A percentile compares a stretch with the other conserved stretches of the same genome.
Conservation (phyloP, 1,140 invertebrate genomes). For the Polyergus mexicanus region DNA sequence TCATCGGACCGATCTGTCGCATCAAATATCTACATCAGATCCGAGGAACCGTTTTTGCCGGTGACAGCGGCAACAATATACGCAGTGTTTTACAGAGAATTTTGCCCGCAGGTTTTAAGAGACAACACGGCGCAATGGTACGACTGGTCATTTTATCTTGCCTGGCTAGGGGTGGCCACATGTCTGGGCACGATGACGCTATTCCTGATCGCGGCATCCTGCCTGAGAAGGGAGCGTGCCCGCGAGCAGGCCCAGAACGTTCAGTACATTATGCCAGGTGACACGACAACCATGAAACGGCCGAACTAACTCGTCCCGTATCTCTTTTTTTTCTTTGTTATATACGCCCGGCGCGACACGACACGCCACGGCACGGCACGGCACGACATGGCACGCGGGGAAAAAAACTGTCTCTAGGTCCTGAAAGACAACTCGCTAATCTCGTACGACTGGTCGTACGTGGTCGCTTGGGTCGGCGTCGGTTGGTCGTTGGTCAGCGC, state of each 20-base stretch:
- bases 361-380: constrained; percentile 32
- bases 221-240: constrained; percentile 91
- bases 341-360: constrained; percentile 44
- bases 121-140: constrained; percentile 90
- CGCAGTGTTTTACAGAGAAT: constrained; percentile 29
- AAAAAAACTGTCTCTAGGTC: constrained; percentile 88
- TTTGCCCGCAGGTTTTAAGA: constrained; percentile 89
- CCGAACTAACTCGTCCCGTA: constrained; percentile 79
- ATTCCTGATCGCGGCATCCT: constrained; percentile 93
- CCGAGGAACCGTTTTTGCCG: background rate
- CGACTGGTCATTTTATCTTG: constrained; percentile 95
- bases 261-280: constrained; percentile 96
- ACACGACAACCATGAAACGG: constrained; percentile 77
- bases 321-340: constrained; percentile 87
- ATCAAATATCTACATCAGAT: constrained; percentile 12
- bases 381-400: constrained; percentile 54
- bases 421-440: constrained; percentile 94
- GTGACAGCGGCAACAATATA: background rate
- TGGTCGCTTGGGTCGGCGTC: constrained; percentile 97
- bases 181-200: constrained; percentile 91
- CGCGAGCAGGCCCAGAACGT: constrained; percentile 92
- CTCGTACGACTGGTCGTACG: constrained; percentile 98
- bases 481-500: constrained; percentile 95
- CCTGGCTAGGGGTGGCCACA: constrained; percentile 93
- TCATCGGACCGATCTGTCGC: background rate